Percentiles rank a stretch among this genome's conserved stretches.
phyloP scores from a whole-genome alignment of 2,888 invertebrate species.

The Pomacea canaliculata region DNA sequence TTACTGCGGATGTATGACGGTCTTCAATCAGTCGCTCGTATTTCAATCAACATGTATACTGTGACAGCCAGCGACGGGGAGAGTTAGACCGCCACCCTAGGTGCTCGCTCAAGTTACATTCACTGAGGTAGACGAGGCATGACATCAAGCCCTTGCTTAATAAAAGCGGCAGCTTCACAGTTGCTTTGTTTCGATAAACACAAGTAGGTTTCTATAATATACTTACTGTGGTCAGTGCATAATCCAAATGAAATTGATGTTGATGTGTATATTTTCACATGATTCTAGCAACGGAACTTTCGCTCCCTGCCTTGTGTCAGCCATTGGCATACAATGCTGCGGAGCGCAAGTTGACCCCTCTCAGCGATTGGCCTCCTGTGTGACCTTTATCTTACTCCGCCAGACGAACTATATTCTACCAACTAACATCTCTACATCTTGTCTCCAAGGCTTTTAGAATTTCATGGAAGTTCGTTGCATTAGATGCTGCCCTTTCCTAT shows the following conservation, averaged over 20 bases:
- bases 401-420: neutral
- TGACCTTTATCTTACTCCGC: conserved; percentile 2
- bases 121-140: too few species aligned
- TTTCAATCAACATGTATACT: too few species aligned
- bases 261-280: neutral
- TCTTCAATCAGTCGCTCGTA: too few species aligned
- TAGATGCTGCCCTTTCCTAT: neutral
- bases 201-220: neutral
- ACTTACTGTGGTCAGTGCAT: conserved; percentile 2
- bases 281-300: neutral
- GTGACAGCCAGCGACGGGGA: too few species aligned
- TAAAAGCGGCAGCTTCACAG: too few species aligned
- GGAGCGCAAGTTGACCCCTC: neutral
- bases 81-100: too few species aligned
- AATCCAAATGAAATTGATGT: neutral
- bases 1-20: too few species aligned
- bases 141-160: too few species aligned
- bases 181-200: too few species aligned
- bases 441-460: neutral
- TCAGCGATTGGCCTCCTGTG: neutral
- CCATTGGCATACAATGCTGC: conserved; percentile 1
- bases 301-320: neutral
- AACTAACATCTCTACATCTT: neutral
- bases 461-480: neutral
- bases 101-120: too few species aligned